These are phyloP conservation scores for Danio albolineatus DNA, from an alignment of 2,797 vertebrate genomes.

Conservation along the genomic window DNA sequence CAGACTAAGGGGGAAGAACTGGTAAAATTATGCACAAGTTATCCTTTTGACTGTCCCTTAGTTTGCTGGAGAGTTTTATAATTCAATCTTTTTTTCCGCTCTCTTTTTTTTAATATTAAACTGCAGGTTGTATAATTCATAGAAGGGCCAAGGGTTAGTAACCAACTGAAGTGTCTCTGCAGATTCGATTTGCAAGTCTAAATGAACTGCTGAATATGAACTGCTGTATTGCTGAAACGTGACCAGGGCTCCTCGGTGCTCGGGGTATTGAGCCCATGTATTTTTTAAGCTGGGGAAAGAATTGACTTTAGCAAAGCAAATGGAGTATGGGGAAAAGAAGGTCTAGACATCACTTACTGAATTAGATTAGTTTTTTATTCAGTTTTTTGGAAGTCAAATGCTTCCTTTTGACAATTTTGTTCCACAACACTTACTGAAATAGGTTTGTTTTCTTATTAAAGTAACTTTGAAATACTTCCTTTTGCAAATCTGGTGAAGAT, in stretches of 20 bases:
- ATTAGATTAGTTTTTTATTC: constrained; percentile 1
- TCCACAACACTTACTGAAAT: too few species aligned
- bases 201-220: constrained; percentile 38
- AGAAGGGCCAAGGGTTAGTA: constrained; percentile 40
- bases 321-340: background rate
- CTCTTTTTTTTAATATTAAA: constrained; percentile 40
- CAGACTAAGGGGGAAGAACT: constrained; percentile 46
- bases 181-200: constrained; percentile 57
- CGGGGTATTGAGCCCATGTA: constrained; percentile 19
- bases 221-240: constrained; percentile 32
- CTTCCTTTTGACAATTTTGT: background rate
- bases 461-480: too few species aligned
- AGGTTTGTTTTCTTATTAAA: too few species aligned
- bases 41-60: constrained; percentile 47
- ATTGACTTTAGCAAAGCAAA: constrained; percentile 14
- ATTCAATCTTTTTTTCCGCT: constrained; percentile 15
- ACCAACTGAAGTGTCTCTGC: constrained; percentile 20
- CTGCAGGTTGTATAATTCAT: constrained; percentile 49
- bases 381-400: background rate
- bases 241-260: constrained; percentile 28
- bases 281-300: constrained; percentile 32
- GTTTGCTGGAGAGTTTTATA: constrained; percentile 49
- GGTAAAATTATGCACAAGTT: constrained; percentile 51
- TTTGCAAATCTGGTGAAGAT: background rate
- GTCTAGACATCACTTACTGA: constrained; percentile 1